Percentiles rank a stretch among this genome's conserved stretches.
These are phyloP conservation scores for Stenodera caucasica DNA, from an alignment of 2,888 invertebrate genomes.

Conservation along the genomic window DNA sequence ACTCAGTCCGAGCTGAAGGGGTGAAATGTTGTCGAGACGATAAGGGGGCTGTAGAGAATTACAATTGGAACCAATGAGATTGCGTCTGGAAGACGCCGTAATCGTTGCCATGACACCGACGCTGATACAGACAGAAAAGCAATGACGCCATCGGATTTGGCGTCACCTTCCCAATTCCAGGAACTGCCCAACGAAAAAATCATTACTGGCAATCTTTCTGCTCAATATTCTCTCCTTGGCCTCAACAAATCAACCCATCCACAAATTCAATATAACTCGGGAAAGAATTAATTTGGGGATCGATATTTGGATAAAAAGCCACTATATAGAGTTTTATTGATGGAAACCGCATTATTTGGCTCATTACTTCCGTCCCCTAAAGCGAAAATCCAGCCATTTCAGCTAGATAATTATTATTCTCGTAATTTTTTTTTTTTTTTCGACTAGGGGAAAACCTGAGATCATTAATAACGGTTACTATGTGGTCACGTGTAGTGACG, in stretches of 20 bases:
- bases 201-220: background rate
- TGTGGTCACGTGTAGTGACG: constrained; percentile 26
- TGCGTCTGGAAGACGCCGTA: constrained; percentile 43
- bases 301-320: background rate
- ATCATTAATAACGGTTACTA: constrained; percentile 30
- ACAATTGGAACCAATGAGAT: constrained; percentile 47
- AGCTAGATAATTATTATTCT: background rate
- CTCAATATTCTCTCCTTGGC: too few species aligned
- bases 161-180: constrained; percentile 4
- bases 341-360: background rate
- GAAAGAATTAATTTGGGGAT: too few species aligned
- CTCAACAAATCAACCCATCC: too few species aligned
- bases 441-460: background rate
- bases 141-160: constrained; percentile 27
- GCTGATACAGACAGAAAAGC: constrained; percentile 46
- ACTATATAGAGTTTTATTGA: background rate
- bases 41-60: constrained; percentile 38
- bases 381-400: background rate
- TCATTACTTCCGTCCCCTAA: background rate
- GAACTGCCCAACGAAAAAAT: constrained; percentile 4
- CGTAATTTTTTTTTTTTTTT: background rate
- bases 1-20: constrained; percentile 42
- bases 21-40: constrained; percentile 48
- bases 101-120: constrained; percentile 43
- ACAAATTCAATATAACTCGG: too few species aligned